Conservation (phyloP, 2,113 vertebrate species). For the Passer montanus region DNA sequence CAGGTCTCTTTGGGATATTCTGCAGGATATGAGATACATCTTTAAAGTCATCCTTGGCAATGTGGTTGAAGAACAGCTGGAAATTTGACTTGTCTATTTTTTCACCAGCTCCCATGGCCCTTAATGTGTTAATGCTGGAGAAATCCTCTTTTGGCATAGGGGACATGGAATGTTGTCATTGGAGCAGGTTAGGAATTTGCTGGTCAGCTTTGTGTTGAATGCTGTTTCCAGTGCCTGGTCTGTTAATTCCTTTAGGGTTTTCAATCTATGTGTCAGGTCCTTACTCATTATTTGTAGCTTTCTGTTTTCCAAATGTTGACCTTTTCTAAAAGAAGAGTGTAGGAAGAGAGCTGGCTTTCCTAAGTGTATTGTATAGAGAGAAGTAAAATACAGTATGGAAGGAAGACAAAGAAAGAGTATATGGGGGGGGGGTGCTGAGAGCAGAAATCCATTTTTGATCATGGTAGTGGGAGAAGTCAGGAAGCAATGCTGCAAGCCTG, state of each 20-base stretch:
- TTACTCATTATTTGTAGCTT: constrained; percentile 26
- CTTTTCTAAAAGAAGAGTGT: constrained; percentile 4
- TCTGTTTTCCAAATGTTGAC: constrained; percentile 15
- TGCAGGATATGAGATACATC: not conserved
- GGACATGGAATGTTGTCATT: not conserved
- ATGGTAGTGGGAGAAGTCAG: not conserved
- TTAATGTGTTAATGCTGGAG: not conserved
- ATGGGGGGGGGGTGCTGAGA: accelerated
- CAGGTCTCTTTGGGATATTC: not conserved
- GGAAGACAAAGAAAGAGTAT: not conserved
- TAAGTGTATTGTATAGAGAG: not conserved
- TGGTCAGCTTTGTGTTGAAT: not conserved
- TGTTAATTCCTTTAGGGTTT: not conserved
- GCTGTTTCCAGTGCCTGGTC: not conserved
- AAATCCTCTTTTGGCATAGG: not conserved
- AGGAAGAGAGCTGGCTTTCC: not conserved
- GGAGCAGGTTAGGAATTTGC: not conserved
- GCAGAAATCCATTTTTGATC: not conserved
- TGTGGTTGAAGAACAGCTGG: not conserved
- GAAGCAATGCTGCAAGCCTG: not conserved
- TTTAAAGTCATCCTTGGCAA: not conserved
- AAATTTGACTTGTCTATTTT: not conserved
- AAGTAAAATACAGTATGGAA: not conserved
- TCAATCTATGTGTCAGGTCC: constrained; percentile 6
- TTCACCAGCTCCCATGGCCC: accelerated